Percentiles rank a stretch among this genome's conserved stretches.
Conservation (phyloP, 2,888 invertebrate species). For the Itoplectis maculator region DNA sequence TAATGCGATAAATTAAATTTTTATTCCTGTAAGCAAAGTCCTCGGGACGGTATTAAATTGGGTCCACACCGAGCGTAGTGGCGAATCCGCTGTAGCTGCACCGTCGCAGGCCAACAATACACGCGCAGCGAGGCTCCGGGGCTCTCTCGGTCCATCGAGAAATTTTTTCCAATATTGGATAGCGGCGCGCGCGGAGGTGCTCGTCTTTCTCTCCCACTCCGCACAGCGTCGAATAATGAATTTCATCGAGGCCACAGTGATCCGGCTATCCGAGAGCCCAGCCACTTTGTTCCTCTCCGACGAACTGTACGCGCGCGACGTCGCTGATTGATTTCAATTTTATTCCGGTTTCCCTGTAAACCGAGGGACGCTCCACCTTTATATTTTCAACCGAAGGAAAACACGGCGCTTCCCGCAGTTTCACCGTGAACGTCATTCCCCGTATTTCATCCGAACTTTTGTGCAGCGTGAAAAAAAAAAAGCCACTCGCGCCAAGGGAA, state of each 20-base stretch:
- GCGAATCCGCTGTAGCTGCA: slow-evolving; percentile 1
- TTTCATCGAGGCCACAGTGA: slow-evolving; percentile 48
- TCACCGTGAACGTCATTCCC: background rate
- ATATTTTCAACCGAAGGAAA: slow-evolving; percentile 5
- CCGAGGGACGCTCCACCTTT: background rate
- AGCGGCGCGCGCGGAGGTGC: background rate
- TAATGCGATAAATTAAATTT: background rate
- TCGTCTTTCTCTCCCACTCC: slow-evolving; percentile 25
- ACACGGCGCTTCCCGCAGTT: background rate
- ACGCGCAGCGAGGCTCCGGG: too few relatives aligned
- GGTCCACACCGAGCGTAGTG: background rate
- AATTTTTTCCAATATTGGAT: slow-evolving; percentile 46
- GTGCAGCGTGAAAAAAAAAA: background rate
- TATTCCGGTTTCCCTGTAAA: slow-evolving; percentile 12
- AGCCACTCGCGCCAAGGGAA: background rate
- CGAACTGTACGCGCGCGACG: slow-evolving; percentile 2
- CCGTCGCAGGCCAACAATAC: slow-evolving; percentile 7
- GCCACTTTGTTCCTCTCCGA: slow-evolving; percentile 23
- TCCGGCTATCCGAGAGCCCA: slow-evolving; percentile 28
- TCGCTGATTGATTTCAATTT: slow-evolving; percentile 39
- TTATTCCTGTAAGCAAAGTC: background rate
- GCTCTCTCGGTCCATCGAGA: background rate
- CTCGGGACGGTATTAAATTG: background rate
- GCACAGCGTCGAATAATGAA: slow-evolving; percentile 58
- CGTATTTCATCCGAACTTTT: background rate